These are phyloP conservation scores for Lutjanus argentimaculatus DNA, from an alignment of 2,797 vertebrate genomes.

Conservation along the genomic window DNA sequence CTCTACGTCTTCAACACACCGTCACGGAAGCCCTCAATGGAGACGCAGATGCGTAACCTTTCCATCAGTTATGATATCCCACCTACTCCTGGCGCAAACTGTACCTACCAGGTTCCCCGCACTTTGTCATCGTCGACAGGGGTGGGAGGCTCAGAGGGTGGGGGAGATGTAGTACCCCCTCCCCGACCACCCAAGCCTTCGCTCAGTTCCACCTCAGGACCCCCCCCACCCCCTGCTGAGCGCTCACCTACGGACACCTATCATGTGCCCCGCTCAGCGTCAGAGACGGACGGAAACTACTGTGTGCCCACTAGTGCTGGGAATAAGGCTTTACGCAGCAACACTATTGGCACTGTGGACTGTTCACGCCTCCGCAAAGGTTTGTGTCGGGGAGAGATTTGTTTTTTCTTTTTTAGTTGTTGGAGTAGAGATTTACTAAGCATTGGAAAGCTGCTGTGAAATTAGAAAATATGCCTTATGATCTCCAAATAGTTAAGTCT, in stretches of 20 bases:
- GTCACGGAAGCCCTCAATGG: conserved; percentile 87
- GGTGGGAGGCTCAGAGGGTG: conserved; percentile 68
- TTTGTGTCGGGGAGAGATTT: conserved; percentile 72
- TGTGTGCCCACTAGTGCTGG: conserved; percentile 89
- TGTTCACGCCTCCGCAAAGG: conserved; percentile 93
- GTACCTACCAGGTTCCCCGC: conserved; percentile 95
- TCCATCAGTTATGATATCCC: conserved; percentile 98
- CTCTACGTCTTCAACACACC: conserved; percentile 93
- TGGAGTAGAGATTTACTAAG: neutral
- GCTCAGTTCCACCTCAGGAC: conserved; percentile 88
- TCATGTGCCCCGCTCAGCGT: conserved; percentile 88
- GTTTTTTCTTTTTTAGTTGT: neutral
- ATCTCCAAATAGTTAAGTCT: neutral
- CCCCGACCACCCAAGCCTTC: conserved; percentile 96
- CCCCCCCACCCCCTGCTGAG: conserved; percentile 88
- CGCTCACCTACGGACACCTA: conserved; percentile 94
- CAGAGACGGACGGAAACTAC: conserved; percentile 94
- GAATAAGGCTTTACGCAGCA: conserved; percentile 90
- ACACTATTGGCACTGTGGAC: conserved; percentile 94
- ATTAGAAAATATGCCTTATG: neutral
- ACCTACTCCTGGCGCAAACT: conserved; percentile 93
- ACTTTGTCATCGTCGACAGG: conserved; percentile 82
- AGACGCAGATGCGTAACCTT: conserved; percentile 91
- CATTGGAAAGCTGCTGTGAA: neutral
- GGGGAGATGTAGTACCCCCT: conserved; percentile 92